Percentiles rank a stretch among this genome's conserved stretches.
These are phyloP conservation scores for Troides oblongomaculatus DNA, from an alignment of 2,888 invertebrate species.

Conservation along the genomic window DNA sequence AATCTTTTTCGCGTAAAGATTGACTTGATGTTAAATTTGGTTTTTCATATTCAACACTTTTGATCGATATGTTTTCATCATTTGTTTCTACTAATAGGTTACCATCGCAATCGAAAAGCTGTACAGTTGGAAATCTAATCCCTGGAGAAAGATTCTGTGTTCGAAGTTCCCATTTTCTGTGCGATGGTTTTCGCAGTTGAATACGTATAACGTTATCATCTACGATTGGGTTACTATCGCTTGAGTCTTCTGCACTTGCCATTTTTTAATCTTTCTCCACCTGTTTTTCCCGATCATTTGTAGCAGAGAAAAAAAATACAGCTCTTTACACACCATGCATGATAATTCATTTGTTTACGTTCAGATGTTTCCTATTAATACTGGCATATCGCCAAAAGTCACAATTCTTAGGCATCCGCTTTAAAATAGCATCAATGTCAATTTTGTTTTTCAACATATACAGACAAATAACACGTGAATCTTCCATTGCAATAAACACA, in stretches of 20 bases:
- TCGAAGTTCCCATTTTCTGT: constrained; percentile 83
- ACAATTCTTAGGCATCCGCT: constrained; percentile 65
- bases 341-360: constrained; percentile 75
- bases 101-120: constrained; percentile 82
- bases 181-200: constrained; percentile 81
- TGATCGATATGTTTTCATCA: constrained; percentile 76
- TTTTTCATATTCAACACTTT: constrained; percentile 63
- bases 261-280: constrained; percentile 47
- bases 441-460: constrained; percentile 69
- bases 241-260: constrained; percentile 58
- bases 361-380: constrained; percentile 66
- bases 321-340: constrained; percentile 13
- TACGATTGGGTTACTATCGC: constrained; percentile 72
- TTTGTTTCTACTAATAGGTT: constrained; percentile 81
- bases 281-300: constrained; percentile 41
- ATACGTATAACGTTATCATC: constrained; percentile 80
- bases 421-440: constrained; percentile 77
- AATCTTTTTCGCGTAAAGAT: constrained; percentile 66
- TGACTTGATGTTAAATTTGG: constrained; percentile 52
- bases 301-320: constrained; percentile 3
- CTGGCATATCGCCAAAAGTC: constrained; percentile 65
- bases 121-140: constrained; percentile 80
- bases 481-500: constrained; percentile 30
- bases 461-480: constrained; percentile 41
- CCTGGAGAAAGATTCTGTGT: constrained; percentile 82